phyloP scores from a whole-genome alignment of 2,888 invertebrate genomes.

The Eristalis arbustorum region DNA sequence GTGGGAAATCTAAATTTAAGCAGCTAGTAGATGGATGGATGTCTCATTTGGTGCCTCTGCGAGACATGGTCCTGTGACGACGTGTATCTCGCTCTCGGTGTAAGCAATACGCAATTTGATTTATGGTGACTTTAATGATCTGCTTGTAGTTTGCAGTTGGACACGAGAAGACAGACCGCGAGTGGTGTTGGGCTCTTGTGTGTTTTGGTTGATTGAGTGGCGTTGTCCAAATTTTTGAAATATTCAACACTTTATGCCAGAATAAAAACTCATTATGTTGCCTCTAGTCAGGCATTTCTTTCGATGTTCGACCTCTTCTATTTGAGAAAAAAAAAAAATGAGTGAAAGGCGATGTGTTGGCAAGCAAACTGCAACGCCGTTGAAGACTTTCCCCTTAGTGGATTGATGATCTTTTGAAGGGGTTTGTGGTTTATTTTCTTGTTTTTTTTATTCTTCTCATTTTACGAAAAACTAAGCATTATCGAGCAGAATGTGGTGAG shows the following conservation, averaged over 20 bases:
- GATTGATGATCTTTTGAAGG: background rate
- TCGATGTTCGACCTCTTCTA: background rate
- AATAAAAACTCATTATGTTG: background rate
- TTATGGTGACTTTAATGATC: slow-evolving; percentile 26
- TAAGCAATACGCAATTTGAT: slow-evolving; percentile 8
- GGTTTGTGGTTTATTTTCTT: background rate
- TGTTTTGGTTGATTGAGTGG: slow-evolving; percentile 1
- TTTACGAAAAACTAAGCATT: too few relatives aligned
- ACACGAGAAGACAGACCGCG: background rate
- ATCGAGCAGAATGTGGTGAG: too few relatives aligned
- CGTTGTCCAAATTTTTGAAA: slow-evolving; percentile 18
- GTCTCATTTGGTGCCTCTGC: background rate
- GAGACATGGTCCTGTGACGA: background rate
- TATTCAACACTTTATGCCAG: slow-evolving; percentile 23
- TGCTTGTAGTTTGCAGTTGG: background rate
- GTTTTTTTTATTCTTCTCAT: too few relatives aligned
- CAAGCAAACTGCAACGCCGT: background rate
- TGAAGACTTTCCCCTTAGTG: background rate
- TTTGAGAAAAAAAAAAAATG: background rate
- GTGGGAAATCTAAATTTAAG: slow-evolving; percentile 24
- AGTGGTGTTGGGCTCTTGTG: background rate
- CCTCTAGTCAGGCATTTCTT: background rate
- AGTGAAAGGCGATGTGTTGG: background rate
- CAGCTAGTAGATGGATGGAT: background rate
- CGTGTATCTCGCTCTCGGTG: background rate